Percentiles rank a stretch among this genome's conserved stretches.
These are phyloP conservation scores for Pseudeuparius sepicola DNA, from an alignment of 2,888 invertebrate species.

Conservation along the genomic window DNA sequence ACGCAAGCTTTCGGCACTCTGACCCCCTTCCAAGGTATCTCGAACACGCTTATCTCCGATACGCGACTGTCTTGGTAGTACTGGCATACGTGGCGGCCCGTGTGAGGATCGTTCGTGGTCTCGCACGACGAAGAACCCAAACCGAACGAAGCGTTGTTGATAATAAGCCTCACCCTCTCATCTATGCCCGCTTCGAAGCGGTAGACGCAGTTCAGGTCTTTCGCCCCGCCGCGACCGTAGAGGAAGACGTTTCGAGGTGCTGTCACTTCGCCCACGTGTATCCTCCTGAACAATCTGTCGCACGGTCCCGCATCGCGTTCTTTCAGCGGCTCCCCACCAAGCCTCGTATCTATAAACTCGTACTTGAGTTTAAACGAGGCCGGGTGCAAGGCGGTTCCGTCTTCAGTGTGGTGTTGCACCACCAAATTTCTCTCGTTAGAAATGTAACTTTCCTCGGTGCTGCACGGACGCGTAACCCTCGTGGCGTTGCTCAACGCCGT, in stretches of 20 bases:
- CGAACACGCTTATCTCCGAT: constrained; percentile 51
- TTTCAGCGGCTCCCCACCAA: constrained; percentile 46
- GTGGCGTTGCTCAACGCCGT: constrained; percentile 62
- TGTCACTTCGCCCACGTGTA: constrained; percentile 51
- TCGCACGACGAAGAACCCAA: constrained; percentile 50
- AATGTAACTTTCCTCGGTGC: constrained; percentile 70
- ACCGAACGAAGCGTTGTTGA: constrained; percentile 66
- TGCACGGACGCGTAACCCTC: constrained; percentile 69
- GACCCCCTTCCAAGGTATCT: constrained; percentile 63
- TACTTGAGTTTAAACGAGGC: constrained; percentile 63
- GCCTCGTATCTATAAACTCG: constrained; percentile 73
- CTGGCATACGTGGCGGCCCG: constrained; percentile 54
- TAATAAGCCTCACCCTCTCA: constrained; percentile 54
- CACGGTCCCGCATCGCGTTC: constrained; percentile 38
- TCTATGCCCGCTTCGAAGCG: constrained; percentile 44
- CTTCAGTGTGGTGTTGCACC: constrained; percentile 49
- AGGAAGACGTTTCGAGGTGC: constrained; percentile 68
- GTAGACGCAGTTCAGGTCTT: constrained; percentile 66
- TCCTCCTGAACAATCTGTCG: constrained; percentile 53
- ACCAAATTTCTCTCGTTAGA: constrained; percentile 42
- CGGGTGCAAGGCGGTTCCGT: constrained; percentile 73
- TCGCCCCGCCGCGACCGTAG: constrained; percentile 74
- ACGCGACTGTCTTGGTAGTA: constrained; percentile 36
- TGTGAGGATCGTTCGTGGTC: constrained; percentile 63
- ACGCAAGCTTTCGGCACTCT: constrained; percentile 65